Evolutionary conservation across 2,797 vertebrate species (phyloP), one percentile per base, ranked within the genome.

Genomic region (Clangula hyemalis): DNA sequence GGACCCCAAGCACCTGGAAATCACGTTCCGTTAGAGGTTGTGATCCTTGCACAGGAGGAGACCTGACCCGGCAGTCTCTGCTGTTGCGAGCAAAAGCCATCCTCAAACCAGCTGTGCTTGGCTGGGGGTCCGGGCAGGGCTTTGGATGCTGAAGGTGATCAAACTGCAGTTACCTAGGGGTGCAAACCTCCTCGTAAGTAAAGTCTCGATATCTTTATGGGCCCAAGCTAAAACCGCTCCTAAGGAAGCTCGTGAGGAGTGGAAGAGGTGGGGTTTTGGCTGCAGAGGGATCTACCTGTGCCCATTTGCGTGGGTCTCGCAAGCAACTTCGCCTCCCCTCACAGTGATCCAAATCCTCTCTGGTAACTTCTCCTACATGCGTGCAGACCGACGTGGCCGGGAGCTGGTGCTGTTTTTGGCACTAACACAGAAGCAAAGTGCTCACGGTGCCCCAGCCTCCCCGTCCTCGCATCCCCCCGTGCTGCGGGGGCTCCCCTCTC

Each of bases 171-270:
- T 79, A 17, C 53, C 85, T 43, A 61, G 54, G 30, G 51, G 61
- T 77, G 51, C 5, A 56, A 36, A 39, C 80, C 73, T 92, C 92
- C 71, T 62, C 3, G 0, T 82, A 71, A 81, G 75, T 89, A 79
- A 91, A 95, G 88, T 49, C 85, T 82, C 72, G 41, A 47, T 54
- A 3, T 66, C 80, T 90, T 62, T 61, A 72, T 56, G 68, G 76
- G 90, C 95, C 93, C 76, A 56, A 90, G 93, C 88, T 92, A 78
- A 97, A 97, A 87, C 27, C 7, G 4, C 54, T 92, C 60, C 90
- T 95, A 92, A 84, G 85, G 92, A 96, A 94, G 91, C 82, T 73
- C 18, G 91, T 87, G 94, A 96, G 69, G 60, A 89, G 72, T 61
- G 76, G 77, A 91, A 81, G 89, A 76, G 60, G 62, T 74, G 89